Percentiles rank a stretch among this genome's conserved stretches.
phyloP scores from a whole-genome alignment of 92 coral and sea anemone genomes.

The Zoanthus sociatus region DNA sequence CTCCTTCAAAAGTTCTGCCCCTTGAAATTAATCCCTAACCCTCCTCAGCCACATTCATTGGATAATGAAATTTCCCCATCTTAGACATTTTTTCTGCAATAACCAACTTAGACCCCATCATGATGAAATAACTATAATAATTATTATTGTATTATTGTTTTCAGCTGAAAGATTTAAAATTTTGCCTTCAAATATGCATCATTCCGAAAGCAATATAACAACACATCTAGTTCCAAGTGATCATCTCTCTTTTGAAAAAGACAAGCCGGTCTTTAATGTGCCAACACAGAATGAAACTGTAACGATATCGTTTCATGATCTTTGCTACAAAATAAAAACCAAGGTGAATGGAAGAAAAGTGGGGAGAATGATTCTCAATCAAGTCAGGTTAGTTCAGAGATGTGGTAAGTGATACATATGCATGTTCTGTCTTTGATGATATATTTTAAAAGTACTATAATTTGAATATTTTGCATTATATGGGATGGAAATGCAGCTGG shows the following conservation, averaged over 20 bases:
- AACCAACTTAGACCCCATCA: too few species aligned
- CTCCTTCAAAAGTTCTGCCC: too few species aligned
- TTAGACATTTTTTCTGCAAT: too few species aligned
- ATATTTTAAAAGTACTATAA: too few species aligned
- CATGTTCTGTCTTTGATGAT: too few species aligned
- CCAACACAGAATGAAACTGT: conserved; percentile 41
- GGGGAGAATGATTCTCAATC: conserved; percentile 69
- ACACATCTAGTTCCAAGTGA: conserved; percentile 6
- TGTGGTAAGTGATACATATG: too few species aligned
- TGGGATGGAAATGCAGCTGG: neutral
- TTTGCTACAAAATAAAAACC: conserved; percentile 72
- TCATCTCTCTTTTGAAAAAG: too few species aligned
- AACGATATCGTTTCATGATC: conserved; percentile 72
- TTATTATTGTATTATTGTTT: neutral
- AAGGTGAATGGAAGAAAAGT: conserved; percentile 72
- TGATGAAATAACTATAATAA: too few species aligned
- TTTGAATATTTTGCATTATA: too few species aligned
- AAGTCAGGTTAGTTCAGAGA: conserved; percentile 64
- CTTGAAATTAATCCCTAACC: too few species aligned
- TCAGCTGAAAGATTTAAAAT: neutral
- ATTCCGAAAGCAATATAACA: conserved; percentile 14
- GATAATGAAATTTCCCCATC: too few species aligned
- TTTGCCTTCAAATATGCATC: neutral
- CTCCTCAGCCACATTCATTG: too few species aligned
- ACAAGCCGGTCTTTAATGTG: neutral